Conservation (phyloP, 1,140 invertebrate genomes). For the Sycophaga agraensis region DNA sequence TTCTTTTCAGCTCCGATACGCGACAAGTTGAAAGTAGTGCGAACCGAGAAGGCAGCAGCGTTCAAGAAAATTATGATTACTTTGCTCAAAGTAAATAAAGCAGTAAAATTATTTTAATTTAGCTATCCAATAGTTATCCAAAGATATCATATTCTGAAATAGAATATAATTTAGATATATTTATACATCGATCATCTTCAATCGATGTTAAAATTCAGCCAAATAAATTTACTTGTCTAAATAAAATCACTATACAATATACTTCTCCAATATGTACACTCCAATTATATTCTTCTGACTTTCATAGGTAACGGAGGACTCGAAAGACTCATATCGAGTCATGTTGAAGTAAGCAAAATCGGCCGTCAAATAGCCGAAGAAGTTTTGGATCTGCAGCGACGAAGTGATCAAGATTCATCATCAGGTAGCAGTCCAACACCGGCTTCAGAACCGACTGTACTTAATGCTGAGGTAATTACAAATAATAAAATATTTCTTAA, state of each 20-base stretch:
- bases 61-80: slow-evolving; percentile 63
- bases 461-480: slow-evolving; percentile 46
- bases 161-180: too few relatives aligned
- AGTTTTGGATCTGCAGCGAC: slow-evolving; percentile 63
- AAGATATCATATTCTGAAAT: too few relatives aligned
- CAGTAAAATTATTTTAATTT: too few relatives aligned
- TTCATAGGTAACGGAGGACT: slow-evolving; percentile 60
- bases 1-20: slow-evolving; percentile 57
- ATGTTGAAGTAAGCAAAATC: slow-evolving; percentile 79
- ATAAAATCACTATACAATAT: too few relatives aligned
- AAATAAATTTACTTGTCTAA: too few relatives aligned
- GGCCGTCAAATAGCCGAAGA: slow-evolving; percentile 76
- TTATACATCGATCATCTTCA: too few relatives aligned
- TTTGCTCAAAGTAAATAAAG: slow-evolving; percentile 62
- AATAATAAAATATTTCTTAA: too few relatives aligned
- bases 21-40: slow-evolving; percentile 59
- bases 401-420: slow-evolving; percentile 56
- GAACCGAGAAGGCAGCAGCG: slow-evolving; percentile 52
- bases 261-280: too few relatives aligned
- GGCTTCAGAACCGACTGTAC: slow-evolving; percentile 42
- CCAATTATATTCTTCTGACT: neutral
- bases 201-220: too few relatives aligned
- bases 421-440: slow-evolving; percentile 57
- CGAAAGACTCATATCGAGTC: slow-evolving; percentile 69
- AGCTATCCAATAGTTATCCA: too few relatives aligned